Conservation (phyloP, 2,888 invertebrate species). For the Tachina fera region DNA sequence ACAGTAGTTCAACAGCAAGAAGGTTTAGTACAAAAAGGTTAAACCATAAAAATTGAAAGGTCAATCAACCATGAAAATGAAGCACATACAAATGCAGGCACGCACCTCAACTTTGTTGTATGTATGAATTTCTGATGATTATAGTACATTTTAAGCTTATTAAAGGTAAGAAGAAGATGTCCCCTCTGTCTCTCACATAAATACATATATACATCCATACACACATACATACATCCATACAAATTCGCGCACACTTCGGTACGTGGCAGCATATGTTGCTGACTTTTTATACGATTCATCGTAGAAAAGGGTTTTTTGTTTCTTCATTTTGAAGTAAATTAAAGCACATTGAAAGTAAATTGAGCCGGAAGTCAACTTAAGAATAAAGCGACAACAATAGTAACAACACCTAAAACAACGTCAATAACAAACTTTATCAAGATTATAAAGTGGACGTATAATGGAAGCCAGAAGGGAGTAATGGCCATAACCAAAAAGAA, state of each 20-base stretch:
- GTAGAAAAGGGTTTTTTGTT: background rate
- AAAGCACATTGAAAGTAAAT: constrained; percentile 62
- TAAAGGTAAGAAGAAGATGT: background rate
- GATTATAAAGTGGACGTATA: constrained; percentile 19
- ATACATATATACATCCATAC: background rate
- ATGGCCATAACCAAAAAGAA: background rate
- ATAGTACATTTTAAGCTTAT: constrained; percentile 47
- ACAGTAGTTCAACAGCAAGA: background rate
- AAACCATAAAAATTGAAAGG: constrained; percentile 10
- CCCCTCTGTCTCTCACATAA: background rate
- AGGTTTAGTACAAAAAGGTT: background rate
- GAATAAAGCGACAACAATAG: constrained; percentile 30
- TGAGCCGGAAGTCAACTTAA: constrained; percentile 64
- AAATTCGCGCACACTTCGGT: background rate
- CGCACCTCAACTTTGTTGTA: constrained; percentile 1
- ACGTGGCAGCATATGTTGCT: background rate
- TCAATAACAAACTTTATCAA: constrained; percentile 30
- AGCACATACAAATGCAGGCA: constrained; percentile 18
- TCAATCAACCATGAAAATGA: constrained; percentile 33
- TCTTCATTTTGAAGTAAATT: constrained; percentile 50
- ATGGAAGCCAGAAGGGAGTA: background rate
- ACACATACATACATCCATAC: no score
- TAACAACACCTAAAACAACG: background rate
- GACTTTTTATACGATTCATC: background rate
- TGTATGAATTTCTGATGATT: constrained; percentile 40